Evolutionary conservation across 1,140 invertebrate species (phyloP), one percentile per base, ranked within the genome.

Genomic region (Leptonema lineaticorne): DNA sequence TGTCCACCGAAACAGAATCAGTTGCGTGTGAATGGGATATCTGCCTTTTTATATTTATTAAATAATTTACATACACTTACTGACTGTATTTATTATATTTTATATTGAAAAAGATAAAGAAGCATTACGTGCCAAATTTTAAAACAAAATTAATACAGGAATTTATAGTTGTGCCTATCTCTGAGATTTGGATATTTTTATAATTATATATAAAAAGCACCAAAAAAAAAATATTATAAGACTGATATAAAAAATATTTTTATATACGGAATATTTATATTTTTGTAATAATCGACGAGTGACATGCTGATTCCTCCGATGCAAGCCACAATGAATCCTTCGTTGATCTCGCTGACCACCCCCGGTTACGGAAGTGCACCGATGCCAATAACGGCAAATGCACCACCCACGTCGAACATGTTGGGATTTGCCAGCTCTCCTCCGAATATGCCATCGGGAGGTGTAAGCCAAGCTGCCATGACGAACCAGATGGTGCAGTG

Each of bases 291-390:
- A 50, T 50, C 53, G 18, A 65, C 1, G 16, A 50, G 69, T 63
- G 65, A 48, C 57, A 72, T 73, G 69, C 67, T 73, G 45, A 69
- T 69, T 69, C 69, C 69, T 29, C 66, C 66, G 16, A 50, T 66
- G 28, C 69, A 67, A 14, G 30, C 33, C 20, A 48, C 59, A 18
- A 73, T 73, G 71, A 73, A 73, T 60, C 71, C 68, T 30, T 65
- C 69, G 16, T 18, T 73, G 48, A 68, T 73, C 48, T 70, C 71
- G 11, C 53, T 73, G 28, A 22, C 65, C 0, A 73, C 69, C 2
- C 69, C 68, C 14, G 71, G 71, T 8, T 73, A 68, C 24, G 63
- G 66, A 41, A 70, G 64, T 56, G 65, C 69, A 16, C 71, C 71
- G 1, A 46, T 73, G 1, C 58, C 63, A 14, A 70, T 70, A 27